Percentiles rank a stretch among this genome's conserved stretches.
Conservation (phyloP, 2,888 invertebrate species). For the Trachelus troglodyta region DNA sequence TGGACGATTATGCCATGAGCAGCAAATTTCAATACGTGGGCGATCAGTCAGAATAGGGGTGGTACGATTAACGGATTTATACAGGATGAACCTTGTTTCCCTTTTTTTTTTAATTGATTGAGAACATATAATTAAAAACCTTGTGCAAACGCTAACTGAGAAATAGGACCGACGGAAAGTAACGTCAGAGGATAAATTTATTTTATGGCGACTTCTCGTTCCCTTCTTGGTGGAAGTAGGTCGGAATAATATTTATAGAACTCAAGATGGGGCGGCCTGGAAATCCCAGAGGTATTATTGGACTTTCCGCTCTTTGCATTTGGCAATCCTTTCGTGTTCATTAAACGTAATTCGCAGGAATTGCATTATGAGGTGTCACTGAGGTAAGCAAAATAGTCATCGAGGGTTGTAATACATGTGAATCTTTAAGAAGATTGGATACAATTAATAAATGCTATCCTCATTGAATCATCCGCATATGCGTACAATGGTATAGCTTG, state of each 20-base stretch:
- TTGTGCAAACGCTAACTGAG: background rate
- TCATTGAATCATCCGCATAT: background rate
- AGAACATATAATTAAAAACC: background rate
- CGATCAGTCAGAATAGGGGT: background rate
- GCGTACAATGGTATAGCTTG: background rate
- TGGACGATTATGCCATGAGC: background rate
- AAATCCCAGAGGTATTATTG: conserved; percentile 45
- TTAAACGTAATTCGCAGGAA: background rate
- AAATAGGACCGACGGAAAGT: background rate
- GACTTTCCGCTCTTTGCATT: conserved; percentile 29
- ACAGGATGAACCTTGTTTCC: background rate
- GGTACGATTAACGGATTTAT: background rate
- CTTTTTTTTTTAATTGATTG: background rate
- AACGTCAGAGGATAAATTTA: conserved; percentile 43
- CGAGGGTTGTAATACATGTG: background rate
- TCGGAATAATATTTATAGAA: conserved; percentile 59
- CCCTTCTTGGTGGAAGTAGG: conserved; percentile 48
- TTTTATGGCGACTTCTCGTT: conserved; percentile 29
- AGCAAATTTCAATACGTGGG: background rate
- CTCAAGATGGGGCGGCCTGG: conserved; percentile 42
- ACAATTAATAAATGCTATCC: background rate
- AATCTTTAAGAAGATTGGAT: background rate
- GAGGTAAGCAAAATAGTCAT: background rate
- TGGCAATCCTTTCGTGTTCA: background rate
- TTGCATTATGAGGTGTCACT: background rate